Base-by-base conservation (phyloP, 2,888 invertebrate genomes). In the Drosophila buzzatii region DNA sequence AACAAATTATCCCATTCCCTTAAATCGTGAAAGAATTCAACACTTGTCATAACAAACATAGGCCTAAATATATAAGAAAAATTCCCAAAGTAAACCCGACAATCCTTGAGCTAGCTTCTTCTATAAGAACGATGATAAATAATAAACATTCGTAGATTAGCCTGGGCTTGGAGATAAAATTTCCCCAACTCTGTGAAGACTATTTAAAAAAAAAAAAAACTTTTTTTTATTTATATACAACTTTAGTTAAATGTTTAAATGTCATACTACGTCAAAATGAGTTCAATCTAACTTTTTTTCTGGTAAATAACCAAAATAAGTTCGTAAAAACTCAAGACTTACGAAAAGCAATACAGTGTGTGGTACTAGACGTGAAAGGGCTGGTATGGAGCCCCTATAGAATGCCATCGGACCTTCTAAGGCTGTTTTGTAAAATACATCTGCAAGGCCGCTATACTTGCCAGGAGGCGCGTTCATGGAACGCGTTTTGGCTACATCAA, bases 401-500 rank as follows among this genome's bases (percentile, higher is more conserved):
- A 99, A 99, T 64, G 98, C 98, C 60, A 95, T 76, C 2, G 99
- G 99, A 2, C 99, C 98, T 84, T 97, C 94, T 92, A 96, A 96
- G 12, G 96, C 97, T 10, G 98, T 99, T 91, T 95, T 96, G 16
- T 94, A 86, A 18, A 98, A 94, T 69, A 99, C 95, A 68, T 95
- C 95, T 93, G 93, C 85, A 33, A 98, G 93, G 74, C 95, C 96
- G 79, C 95, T 95, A 90, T 96, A 97, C 94, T 98, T 97, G 18
- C 98, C 98, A 6, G 97, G 97, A 80, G 96, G 96, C 0, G 99
- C 98, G 93, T 99, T 99, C 99, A 99, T 99, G 74, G 97, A 96
- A 82, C 99, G 94, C 0, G 99, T 99, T 93, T 99, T 99, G 79
- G 99, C 94, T 5, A 99, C 99, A 93, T 99, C 99, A 64, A 99